Evolutionary conservation across 2,113 vertebrate species (phyloP).

Genomic region (Cyrtonyx montezumae): DNA sequence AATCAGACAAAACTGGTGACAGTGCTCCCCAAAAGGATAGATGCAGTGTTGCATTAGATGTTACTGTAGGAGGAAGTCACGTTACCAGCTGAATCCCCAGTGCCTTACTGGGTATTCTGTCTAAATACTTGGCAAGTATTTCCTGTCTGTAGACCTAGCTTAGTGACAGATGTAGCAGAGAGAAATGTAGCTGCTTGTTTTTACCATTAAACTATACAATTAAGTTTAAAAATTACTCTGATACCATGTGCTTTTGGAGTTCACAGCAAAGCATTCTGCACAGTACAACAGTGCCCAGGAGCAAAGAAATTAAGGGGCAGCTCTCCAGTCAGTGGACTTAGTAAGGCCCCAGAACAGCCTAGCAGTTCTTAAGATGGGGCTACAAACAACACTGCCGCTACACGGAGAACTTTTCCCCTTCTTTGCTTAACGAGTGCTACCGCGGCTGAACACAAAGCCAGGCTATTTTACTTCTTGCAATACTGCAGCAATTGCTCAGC

Average conservation of each 20-base stretch:
- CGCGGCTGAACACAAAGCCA: background rate
- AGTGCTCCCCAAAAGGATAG: background rate
- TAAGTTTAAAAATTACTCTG: background rate
- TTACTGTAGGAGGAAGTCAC: background rate
- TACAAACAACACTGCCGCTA: background rate
- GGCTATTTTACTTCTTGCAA: background rate
- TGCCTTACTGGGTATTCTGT: background rate
- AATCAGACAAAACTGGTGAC: background rate
- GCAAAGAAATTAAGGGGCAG: background rate
- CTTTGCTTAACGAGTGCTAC: background rate
- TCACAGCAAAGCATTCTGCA: background rate
- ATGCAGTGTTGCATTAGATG: background rate
- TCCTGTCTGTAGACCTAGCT: background rate
- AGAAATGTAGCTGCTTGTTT: background rate
- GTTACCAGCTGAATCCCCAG: background rate
- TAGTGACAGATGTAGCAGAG: background rate
- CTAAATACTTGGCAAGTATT: background rate
- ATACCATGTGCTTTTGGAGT: background rate
- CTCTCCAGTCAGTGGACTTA: background rate
- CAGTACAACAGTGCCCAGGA: background rate
- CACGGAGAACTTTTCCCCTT: background rate
- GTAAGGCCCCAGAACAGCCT: background rate
- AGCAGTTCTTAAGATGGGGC: background rate
- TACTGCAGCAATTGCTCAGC: background rate
- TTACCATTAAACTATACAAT: background rate